Conservation (phyloP, 2,888 invertebrate genomes). For the Parthenolecanium corni region DNA sequence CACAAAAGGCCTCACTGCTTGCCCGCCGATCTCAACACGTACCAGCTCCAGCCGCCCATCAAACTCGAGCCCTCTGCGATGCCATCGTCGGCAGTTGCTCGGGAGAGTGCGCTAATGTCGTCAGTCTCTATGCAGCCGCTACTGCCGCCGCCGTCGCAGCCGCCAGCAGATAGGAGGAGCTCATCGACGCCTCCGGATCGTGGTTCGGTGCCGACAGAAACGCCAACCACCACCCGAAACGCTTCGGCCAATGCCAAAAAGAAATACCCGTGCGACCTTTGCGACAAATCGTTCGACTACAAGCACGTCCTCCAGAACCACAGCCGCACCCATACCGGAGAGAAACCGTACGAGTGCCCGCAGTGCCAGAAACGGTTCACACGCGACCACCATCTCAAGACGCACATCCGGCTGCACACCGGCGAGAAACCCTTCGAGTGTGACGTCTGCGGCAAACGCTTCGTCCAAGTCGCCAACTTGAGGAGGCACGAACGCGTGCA, state of each 20-base stretch:
- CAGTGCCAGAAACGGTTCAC: constrained; percentile 88
- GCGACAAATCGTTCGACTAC: constrained; percentile 81
- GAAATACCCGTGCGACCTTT: constrained; percentile 77
- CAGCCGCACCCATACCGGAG: constrained; percentile 87
- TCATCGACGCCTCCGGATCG: too few species aligned
- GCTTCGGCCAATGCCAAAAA: background rate
- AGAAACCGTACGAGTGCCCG: constrained; percentile 84
- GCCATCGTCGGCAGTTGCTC: too few species aligned
- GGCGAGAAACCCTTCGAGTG: constrained; percentile 90
- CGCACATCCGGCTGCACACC: constrained; percentile 83
- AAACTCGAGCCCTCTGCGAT: too few species aligned
- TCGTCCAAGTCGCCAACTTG: constrained; percentile 86
- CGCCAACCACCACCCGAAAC: background rate
- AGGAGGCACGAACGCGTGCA: constrained; percentile 79
- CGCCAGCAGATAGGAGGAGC: too few species aligned
- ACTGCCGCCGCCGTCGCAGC: too few species aligned
- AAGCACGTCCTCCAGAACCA: constrained; percentile 91
- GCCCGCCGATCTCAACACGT: too few species aligned
- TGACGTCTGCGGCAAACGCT: constrained; percentile 80
- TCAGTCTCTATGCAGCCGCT: too few species aligned
- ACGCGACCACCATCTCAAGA: constrained; percentile 84
- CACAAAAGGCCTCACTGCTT: too few species aligned
- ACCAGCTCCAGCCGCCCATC: too few species aligned
- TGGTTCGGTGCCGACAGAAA: too few species aligned
- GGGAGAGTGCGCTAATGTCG: too few species aligned